Conservation (phyloP, 1,140 invertebrate species). For the Notospermus geniculatus region DNA sequence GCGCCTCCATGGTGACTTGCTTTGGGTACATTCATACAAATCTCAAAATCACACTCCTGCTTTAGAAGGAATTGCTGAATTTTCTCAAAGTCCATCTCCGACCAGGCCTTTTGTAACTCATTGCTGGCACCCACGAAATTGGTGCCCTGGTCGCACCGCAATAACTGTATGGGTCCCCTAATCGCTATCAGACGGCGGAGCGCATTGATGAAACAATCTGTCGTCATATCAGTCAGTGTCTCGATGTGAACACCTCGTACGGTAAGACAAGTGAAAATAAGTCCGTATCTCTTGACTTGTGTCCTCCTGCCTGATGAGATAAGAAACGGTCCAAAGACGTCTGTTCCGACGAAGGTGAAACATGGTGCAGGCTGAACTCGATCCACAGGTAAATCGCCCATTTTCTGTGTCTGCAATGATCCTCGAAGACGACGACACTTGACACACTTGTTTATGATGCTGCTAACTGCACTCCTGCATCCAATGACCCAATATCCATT, state of each 20-base stretch:
- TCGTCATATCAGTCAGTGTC: not conserved
- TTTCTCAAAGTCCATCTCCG: not conserved
- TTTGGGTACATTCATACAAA: slow-evolving; percentile 4
- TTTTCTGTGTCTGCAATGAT: slow-evolving; percentile 8
- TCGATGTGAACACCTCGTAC: slow-evolving; percentile 5
- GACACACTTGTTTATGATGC: slow-evolving; percentile 18
- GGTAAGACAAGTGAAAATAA: slow-evolving; percentile 8
- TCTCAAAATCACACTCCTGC: not conserved
- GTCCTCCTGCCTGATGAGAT: not conserved
- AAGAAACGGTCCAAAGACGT: slow-evolving; percentile 17
- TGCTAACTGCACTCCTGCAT: not conserved
- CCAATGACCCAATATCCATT: slow-evolving; percentile 20
- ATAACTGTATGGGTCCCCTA: slow-evolving; percentile 2
- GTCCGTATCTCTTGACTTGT: slow-evolving; percentile 13
- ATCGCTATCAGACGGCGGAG: slow-evolving; percentile 15
- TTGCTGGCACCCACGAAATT: not conserved
- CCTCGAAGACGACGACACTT: slow-evolving; percentile 7
- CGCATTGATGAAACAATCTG: slow-evolving; percentile 6
- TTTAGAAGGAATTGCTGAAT: slow-evolving; percentile 2
- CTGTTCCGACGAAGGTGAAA: slow-evolving; percentile 14
- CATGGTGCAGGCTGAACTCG: slow-evolving; percentile 8
- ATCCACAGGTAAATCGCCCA: slow-evolving; percentile 19
- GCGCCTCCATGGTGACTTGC: slow-evolving; percentile 9
- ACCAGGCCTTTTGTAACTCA: slow-evolving; percentile 3
- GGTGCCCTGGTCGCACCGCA: slow-evolving; percentile 9